These are phyloP conservation scores for Chrysemys picta DNA, from an alignment of 2,113 vertebrate genomes.

Conservation along the genomic window DNA sequence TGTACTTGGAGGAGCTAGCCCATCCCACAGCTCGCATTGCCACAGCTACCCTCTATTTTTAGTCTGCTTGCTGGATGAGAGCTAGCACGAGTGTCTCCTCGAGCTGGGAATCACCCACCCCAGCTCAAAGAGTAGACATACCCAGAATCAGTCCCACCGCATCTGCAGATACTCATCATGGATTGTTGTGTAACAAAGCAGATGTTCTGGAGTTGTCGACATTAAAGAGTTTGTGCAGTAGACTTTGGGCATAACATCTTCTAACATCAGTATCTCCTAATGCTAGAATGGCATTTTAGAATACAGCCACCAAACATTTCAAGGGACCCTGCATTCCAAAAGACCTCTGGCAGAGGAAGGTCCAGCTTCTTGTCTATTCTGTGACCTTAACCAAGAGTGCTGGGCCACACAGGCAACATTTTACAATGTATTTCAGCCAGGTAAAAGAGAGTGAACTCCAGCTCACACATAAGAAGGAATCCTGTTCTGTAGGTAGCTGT, in stretches of 20 bases:
- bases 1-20: too few species aligned
- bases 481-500: background rate
- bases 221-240: too few species aligned
- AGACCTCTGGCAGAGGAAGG: background rate
- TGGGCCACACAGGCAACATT: background rate
- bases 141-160: background rate
- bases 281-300: background rate
- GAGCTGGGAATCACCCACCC: background rate
- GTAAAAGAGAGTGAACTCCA: background rate
- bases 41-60: too few species aligned
- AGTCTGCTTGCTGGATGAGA: background rate
- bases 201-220: too few species aligned
- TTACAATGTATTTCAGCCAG: background rate
- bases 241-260: background rate
- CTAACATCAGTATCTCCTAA: background rate
- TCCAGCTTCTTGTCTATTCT: background rate
- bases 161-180: background rate
- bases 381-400: background rate
- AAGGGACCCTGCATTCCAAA: background rate
- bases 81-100: background rate
- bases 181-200: too few species aligned
- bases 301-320: background rate
- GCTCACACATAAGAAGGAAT: background rate
- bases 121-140: background rate
- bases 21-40: too few species aligned